Conservation (phyloP, 2,113 vertebrate species). For the Gasterosteus aculeatus region DNA sequence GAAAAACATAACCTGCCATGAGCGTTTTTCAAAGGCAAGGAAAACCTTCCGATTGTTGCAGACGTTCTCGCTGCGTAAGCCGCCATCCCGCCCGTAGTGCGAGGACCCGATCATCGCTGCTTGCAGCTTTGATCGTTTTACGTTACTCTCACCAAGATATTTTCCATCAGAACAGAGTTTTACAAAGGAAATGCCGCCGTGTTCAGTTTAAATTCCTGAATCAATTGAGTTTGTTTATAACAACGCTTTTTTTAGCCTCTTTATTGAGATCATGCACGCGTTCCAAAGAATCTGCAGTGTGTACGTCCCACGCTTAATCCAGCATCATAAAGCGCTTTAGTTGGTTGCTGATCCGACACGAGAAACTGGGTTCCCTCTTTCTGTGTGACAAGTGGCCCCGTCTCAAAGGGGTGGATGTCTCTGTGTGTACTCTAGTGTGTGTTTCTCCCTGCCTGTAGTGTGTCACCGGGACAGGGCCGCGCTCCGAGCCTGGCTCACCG, state of each 20-base stretch:
- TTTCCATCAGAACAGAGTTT: neutral
- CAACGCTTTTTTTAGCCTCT: neutral
- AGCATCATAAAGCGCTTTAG: neutral
- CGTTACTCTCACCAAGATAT: neutral
- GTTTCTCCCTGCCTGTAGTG: constrained; percentile 16
- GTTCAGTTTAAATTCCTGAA: neutral
- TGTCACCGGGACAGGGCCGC: constrained; percentile 22
- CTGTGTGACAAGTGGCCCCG: neutral
- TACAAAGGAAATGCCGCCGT: neutral
- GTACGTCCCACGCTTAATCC: neutral
- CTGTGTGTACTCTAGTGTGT: constrained; percentile 6
- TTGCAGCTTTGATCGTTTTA: no score
- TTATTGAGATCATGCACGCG: neutral
- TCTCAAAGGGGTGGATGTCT: neutral
- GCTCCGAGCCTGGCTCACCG: constrained; percentile 7
- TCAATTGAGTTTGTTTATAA: neutral
- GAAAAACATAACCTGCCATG: no score
- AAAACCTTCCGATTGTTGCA: no score
- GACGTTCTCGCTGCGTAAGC: no score
- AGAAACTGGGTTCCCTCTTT: neutral
- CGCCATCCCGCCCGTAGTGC: no score
- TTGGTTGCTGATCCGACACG: neutral
- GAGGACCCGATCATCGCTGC: no score
- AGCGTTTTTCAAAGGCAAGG: no score
- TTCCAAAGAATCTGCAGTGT: neutral